A percentile compares a stretch with the other conserved stretches of the same genome.
These are phyloP conservation scores for Portevinia maculata DNA, from an alignment of 2,888 invertebrate genomes.

Conservation along the genomic window DNA sequence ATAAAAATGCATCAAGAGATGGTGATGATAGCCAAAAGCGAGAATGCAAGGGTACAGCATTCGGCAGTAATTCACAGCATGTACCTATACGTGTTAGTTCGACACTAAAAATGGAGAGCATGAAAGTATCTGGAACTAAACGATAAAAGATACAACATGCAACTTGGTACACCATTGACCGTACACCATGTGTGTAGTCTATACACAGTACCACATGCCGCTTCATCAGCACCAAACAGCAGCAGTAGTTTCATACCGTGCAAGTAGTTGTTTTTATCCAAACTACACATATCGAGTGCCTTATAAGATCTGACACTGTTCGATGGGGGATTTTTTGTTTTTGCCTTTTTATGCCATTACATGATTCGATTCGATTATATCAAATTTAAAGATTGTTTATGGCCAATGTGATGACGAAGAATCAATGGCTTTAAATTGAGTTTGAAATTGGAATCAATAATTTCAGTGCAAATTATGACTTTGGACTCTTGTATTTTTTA, in stretches of 20 bases:
- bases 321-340: conserved; percentile 8
- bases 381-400: conserved; percentile 66
- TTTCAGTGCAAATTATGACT: conserved; percentile 21
- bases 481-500: not conserved
- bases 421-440: conserved; percentile 49
- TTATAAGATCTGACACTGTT: conserved; percentile 46
- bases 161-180: conserved; percentile 28
- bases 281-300: conserved; percentile 41
- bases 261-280: conserved; percentile 34
- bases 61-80: conserved; percentile 71
- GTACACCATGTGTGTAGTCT: conserved; percentile 40
- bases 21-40: conserved; percentile 71
- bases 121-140: conserved; percentile 74
- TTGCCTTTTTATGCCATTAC: conserved; percentile 53
- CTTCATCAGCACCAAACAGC: conserved; percentile 36
- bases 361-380: conserved; percentile 72
- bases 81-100: conserved; percentile 73
- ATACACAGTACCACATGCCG: conserved; percentile 30
- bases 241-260: conserved; percentile 33
- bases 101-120: conserved; percentile 73
- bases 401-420: conserved; percentile 49
- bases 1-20: conserved; percentile 68
- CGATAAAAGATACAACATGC: conserved; percentile 58
- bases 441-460: conserved; percentile 38
- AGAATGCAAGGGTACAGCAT: conserved; percentile 31